Evolutionary conservation across 2,113 vertebrate species (phyloP).

Genomic region (Orthochromis indermauri): DNA sequence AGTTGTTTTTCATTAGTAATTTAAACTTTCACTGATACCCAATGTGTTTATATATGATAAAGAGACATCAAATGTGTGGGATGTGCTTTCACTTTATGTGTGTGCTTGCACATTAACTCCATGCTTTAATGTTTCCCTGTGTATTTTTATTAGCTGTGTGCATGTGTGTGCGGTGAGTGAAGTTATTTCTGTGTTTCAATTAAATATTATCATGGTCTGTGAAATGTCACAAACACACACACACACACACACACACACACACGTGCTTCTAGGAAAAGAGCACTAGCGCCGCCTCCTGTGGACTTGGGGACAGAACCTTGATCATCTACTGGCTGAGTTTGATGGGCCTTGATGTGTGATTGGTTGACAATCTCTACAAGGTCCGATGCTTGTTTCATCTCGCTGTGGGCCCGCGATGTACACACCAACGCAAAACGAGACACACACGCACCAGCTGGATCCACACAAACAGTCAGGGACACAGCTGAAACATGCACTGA

Average conservation of each 20-base stretch:
- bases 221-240: not conserved
- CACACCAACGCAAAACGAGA: not conserved
- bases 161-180: not conserved
- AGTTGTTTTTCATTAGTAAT: not conserved
- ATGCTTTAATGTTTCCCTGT: not conserved
- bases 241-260: not conserved
- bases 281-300: constrained; percentile 6
- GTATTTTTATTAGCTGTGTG: not conserved
- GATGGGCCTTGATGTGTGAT: constrained; percentile 31
- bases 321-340: constrained; percentile 23
- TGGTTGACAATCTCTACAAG: constrained; percentile 30
- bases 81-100: not conserved
- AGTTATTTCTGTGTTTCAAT: not conserved
- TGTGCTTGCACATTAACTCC: not conserved
- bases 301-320: constrained; percentile 15
- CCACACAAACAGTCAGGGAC: not conserved
- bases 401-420: not conserved
- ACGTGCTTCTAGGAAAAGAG: not conserved
- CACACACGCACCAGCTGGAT: not conserved
- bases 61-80: not conserved
- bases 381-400: constrained; percentile 12
- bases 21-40: not conserved
- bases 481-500: not conserved
- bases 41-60: constrained; percentile 6
- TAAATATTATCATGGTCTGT: not conserved